Evolutionary conservation across 2,113 vertebrate genomes (phyloP).

Genomic region (Aptenodytes patagonicus): DNA sequence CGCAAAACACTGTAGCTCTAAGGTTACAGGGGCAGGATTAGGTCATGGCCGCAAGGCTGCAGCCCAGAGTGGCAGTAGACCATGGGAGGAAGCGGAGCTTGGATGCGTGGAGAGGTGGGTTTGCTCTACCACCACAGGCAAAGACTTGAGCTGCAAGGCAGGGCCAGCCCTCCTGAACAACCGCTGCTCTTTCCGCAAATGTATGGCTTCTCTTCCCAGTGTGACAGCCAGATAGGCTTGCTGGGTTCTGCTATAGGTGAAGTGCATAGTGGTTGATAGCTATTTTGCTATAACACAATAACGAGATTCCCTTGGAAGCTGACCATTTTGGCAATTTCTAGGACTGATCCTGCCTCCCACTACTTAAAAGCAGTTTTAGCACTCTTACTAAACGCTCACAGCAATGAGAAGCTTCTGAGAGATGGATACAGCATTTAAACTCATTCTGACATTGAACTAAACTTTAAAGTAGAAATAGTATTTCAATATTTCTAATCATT

Average conservation of each 20-base stretch:
- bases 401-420: not conserved
- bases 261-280: not conserved
- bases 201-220: not conserved
- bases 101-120: accelerated
- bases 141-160: not conserved
- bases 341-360: not conserved
- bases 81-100: too few species aligned
- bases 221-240: not conserved
- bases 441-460: not conserved
- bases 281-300: not conserved
- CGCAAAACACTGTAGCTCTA: not conserved
- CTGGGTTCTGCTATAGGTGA: not conserved
- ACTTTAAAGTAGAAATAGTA: not conserved
- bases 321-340: not conserved
- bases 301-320: not conserved
- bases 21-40: not conserved
- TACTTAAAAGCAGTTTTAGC: not conserved
- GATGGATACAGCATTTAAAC: not conserved
- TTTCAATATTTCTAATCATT: not conserved
- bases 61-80: not conserved
- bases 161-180: not conserved
- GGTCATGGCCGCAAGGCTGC: not conserved
- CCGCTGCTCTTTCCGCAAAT: accelerated
- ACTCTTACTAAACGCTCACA: not conserved
- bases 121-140: not conserved